These are phyloP conservation scores for Teleogryllus occipitalis DNA, from an alignment of 1,140 invertebrate species.

Conservation along the genomic window DNA sequence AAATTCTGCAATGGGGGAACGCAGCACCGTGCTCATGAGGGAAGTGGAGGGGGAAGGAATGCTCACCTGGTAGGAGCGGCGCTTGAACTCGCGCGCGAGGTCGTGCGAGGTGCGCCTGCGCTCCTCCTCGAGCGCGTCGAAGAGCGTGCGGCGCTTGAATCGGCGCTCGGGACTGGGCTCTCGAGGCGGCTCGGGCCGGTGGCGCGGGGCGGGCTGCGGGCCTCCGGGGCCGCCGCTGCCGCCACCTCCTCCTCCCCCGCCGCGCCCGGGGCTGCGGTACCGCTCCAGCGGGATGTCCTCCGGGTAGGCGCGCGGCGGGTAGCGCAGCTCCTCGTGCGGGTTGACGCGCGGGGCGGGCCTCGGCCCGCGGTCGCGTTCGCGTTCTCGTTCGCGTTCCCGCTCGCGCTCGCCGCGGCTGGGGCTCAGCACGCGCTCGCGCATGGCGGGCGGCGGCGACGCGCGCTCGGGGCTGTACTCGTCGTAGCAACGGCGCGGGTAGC, in stretches of 20 bases:
- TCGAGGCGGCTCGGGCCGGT: conserved; percentile 3
- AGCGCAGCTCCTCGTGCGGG: not conserved
- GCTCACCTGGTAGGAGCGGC: conserved; percentile 35
- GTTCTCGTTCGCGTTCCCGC: no score
- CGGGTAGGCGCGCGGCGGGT: not conserved
- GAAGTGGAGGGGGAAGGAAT: not conserved
- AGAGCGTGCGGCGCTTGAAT: conserved; percentile 35
- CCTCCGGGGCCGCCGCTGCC: not conserved
- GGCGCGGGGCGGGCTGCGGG: not conserved
- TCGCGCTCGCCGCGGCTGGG: no score
- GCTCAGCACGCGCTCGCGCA: not conserved
- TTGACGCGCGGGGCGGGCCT: no score
- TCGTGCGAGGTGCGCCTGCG: conserved; percentile 36
- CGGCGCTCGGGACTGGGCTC: conserved; percentile 6
- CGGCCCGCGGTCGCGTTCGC: no score
- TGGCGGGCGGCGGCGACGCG: not conserved
- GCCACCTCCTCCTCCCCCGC: not conserved
- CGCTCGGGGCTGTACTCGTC: not conserved
- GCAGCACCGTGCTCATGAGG: not conserved
- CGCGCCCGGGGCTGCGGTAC: conserved; percentile 31
- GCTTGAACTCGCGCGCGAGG: conserved; percentile 39
- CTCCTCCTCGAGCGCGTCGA: conserved; percentile 37
- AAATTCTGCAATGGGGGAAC: no score
- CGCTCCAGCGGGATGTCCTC: conserved; percentile 29
- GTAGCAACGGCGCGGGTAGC: not conserved